A percentile compares a stretch with the other conserved stretches of the same genome.
Conservation (phyloP, 2,888 invertebrate species). For the Homarus gammarus region DNA sequence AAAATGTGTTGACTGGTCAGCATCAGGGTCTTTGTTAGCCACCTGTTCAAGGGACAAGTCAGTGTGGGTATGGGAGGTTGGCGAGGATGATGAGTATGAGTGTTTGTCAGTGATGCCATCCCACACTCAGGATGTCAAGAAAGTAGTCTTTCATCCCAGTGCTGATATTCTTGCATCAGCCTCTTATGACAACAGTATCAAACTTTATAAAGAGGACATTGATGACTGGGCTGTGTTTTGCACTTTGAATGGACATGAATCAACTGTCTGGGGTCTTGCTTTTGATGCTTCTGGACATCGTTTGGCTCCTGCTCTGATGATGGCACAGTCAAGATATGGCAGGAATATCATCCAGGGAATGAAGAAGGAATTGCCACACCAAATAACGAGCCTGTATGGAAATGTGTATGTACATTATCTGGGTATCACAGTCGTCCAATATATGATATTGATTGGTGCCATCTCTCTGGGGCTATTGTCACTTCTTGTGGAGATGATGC, state of each 20-base stretch:
- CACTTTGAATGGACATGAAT: constrained; percentile 91
- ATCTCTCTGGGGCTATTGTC: constrained; percentile 88
- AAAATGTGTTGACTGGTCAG: constrained; percentile 96
- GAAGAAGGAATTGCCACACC: constrained; percentile 80
- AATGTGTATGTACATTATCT: constrained; percentile 93
- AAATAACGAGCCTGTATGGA: constrained; percentile 88
- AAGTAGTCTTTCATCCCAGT: constrained; percentile 95
- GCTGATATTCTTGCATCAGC: constrained; percentile 94
- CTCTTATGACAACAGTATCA: constrained; percentile 97
- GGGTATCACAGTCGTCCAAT: constrained; percentile 93
- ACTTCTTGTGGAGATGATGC: constrained; percentile 96
- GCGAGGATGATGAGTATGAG: constrained; percentile 97
- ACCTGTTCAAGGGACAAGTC: constrained; percentile 98
- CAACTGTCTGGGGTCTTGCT: constrained; percentile 96
- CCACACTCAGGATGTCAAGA: constrained; percentile 97
- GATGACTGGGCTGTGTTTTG: constrained; percentile 92
- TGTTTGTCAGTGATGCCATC: constrained; percentile 96
- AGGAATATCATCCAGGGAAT: constrained; percentile 87
- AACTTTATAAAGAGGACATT: constrained; percentile 94
- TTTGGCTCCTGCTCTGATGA: constrained; percentile 95
- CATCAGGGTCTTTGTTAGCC: constrained; percentile 91
- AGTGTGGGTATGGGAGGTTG: constrained; percentile 98
- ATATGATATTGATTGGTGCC: constrained; percentile 95
- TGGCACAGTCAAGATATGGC: constrained; percentile 95
- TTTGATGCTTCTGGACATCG: constrained; percentile 88